Evolutionary conservation across 64 coral and sea anemone genomes (phyloP).

Genomic region (Montipora foliosa): DNA sequence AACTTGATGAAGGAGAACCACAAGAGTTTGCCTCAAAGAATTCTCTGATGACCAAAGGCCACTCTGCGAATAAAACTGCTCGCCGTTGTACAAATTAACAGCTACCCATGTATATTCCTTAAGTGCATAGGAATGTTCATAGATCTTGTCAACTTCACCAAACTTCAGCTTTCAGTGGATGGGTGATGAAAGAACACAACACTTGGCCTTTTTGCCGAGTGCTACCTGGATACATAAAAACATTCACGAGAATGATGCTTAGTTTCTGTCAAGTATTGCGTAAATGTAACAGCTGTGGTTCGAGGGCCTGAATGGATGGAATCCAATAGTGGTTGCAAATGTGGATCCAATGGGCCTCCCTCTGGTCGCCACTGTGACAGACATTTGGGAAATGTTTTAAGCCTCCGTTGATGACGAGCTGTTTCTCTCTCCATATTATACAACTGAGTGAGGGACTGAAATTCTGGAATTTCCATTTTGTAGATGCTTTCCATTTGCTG

Average conservation of each 20-base stretch:
- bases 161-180: constrained; percentile 5
- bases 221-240: constrained; percentile 4
- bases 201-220: constrained; percentile 11
- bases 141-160: constrained; percentile 46
- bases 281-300: neutral
- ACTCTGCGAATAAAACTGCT: constrained; percentile 9
- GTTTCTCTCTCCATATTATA: constrained; percentile 48
- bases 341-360: neutral
- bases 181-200: constrained; percentile 7
- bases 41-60: constrained; percentile 64
- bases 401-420: constrained; percentile 1
- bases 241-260: too few species aligned
- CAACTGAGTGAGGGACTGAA: constrained; percentile 1
- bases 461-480: constrained; percentile 14
- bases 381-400: constrained; percentile 37
- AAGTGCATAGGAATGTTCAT: constrained; percentile 40
- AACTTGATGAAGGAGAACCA: constrained; percentile 50
- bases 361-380: constrained; percentile 19
- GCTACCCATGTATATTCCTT: constrained; percentile 44
- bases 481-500: constrained; percentile 6
- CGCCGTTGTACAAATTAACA: constrained; percentile 16
- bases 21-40: constrained; percentile 41
- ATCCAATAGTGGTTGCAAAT: neutral
- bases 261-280: constrained; percentile 1
- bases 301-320: neutral